Evolutionary conservation across 2,888 invertebrate species (phyloP), one percentile per base, ranked within the genome.

Genomic region (Herminia tarsipennalis): DNA sequence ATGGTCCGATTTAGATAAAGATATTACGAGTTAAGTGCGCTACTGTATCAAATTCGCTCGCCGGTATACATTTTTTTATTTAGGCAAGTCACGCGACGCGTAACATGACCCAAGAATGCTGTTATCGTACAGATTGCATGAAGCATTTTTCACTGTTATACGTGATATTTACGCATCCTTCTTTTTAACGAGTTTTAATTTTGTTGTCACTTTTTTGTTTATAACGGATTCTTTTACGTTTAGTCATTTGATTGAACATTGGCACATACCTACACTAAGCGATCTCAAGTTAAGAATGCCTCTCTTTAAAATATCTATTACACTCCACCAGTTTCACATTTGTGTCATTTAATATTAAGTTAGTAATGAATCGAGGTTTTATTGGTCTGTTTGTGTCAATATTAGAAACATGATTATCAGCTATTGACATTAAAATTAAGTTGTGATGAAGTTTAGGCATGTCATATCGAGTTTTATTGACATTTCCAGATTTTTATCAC

Each of bases 1-100:
- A 83, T 78, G 73, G 72, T 58, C 57, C 78, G 80, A 86, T 88
- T 88, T 86, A 83, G 85, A 86, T 88, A 86, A 79, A 87, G 84
- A 87, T 87, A 86, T 86, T 78, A 76, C 68, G 78, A 79, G 79
- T 85, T 83, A 81, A 86, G 78, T 82, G 78, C 77, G 72, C 53
- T 69, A 68, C 70, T 83, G 83, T 83, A 83, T 89, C 88, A 88
- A 88, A 88, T 86, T 87, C 78, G 80, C 75, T 72, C 76, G 81
- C 50, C 39, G 48, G 70, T 64, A 52, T 66, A 63, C 62, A 68
- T 70, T 75, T 83, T 85, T 86, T 88, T 87, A 89, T 88, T 81
- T 56, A 49, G 34, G 38, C 52, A 18, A 61, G 84, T 83, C 90
- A 89, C 90, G 90, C 90, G 68, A 88, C 35, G 33, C 22, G 69